These are phyloP conservation scores for Lophotriccus pileatus DNA, from an alignment of 2,797 vertebrate species.

Conservation along the genomic window DNA sequence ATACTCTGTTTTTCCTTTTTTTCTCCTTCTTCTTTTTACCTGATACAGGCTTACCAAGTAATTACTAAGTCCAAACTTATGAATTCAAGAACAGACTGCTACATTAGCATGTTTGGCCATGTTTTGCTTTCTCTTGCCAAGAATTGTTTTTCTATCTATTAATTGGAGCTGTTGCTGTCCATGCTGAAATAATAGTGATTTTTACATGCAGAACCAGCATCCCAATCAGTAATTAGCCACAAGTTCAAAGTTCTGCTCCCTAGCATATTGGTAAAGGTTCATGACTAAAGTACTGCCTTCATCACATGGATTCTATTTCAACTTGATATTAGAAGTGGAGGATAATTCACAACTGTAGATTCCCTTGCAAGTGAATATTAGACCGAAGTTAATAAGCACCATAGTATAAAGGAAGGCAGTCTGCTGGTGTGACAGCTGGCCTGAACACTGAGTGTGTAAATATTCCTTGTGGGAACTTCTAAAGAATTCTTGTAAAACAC, in stretches of 20 bases:
- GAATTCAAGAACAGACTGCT: constrained; percentile 34
- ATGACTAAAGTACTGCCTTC: background rate
- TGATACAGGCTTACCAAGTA: constrained; percentile 8
- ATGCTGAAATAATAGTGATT: constrained; percentile 37
- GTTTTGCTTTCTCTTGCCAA: constrained; percentile 48
- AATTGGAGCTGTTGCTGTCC: constrained; percentile 49
- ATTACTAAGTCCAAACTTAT: background rate
- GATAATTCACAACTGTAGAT: background rate
- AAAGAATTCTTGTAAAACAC: background rate
- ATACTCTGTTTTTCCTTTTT: background rate
- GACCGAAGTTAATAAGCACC: background rate
- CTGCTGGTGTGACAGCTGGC: background rate
- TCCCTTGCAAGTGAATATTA: background rate
- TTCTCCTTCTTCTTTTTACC: background rate
- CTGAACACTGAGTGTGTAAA: background rate
- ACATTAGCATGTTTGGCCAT: constrained; percentile 49
- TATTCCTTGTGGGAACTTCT: background rate
- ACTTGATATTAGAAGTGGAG: background rate
- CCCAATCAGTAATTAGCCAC: constrained; percentile 36
- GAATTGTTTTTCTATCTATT: constrained; percentile 23
- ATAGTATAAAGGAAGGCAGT: background rate
- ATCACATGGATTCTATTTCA: background rate
- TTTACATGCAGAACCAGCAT: constrained; percentile 41
- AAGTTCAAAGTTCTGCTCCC: constrained; percentile 10
- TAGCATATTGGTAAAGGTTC: background rate